Percentiles rank a stretch among this genome's conserved stretches.
phyloP scores from a whole-genome alignment of 2,113 vertebrate genomes.

The Brachypodius melanocephalos region DNA sequence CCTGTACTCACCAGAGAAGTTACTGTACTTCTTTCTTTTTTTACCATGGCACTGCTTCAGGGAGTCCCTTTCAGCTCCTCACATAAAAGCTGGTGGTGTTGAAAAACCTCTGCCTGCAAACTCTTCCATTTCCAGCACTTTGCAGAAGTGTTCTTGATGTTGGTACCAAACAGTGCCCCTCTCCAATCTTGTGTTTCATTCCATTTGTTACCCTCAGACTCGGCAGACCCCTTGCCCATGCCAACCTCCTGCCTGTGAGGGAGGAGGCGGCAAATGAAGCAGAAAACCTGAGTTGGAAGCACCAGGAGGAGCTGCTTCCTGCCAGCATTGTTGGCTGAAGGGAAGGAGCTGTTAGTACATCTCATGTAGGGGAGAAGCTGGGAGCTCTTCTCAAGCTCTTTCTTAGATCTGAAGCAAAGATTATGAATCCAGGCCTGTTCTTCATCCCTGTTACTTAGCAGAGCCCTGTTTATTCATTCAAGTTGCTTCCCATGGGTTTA shows the following conservation, averaged over 20 bases:
- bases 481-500: background rate
- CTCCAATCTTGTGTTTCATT: background rate
- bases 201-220: background rate
- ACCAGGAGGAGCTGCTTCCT: background rate
- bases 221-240: rapidly evolving
- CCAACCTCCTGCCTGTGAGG: background rate
- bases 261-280: background rate
- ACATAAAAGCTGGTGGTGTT: rapidly evolving
- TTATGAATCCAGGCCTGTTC: background rate
- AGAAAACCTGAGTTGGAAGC: background rate
- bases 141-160: background rate
- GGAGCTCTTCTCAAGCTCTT: background rate
- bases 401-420: background rate
- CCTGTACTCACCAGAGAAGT: background rate
- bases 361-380: background rate
- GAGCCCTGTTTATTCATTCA: background rate
- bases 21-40: background rate
- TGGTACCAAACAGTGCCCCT: background rate
- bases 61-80: background rate
- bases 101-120: background rate
- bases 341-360: background rate
- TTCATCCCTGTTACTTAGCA: background rate
- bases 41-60: background rate
- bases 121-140: background rate
- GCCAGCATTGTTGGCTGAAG: background rate